A percentile compares a stretch with the other conserved stretches of the same genome.
Evolutionary conservation across 2,888 invertebrate species (phyloP).

Genomic region (Stratiomys singularior): DNA sequence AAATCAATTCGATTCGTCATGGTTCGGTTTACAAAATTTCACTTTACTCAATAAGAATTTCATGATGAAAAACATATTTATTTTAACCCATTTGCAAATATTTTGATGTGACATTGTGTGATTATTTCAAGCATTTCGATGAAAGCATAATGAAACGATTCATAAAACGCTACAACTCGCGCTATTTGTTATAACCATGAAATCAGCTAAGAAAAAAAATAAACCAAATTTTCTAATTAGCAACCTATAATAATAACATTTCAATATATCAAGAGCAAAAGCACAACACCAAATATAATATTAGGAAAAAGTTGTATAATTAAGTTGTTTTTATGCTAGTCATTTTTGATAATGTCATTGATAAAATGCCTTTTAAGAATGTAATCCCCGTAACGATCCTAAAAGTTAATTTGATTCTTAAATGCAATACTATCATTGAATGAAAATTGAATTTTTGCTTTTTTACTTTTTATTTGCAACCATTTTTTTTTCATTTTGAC

Average conservation of each 20-base stretch:
- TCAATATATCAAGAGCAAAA: slow-evolving; percentile 38
- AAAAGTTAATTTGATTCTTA: background rate
- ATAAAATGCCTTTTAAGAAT: slow-evolving; percentile 32
- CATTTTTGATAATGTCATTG: slow-evolving; percentile 41
- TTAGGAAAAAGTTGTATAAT: slow-evolving; percentile 22
- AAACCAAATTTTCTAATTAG: slow-evolving; percentile 40
- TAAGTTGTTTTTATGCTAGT: slow-evolving; percentile 44
- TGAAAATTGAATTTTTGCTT: background rate
- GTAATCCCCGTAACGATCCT: background rate
- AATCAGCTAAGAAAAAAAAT: slow-evolving; percentile 2
- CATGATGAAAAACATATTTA: background rate
- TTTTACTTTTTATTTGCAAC: background rate
- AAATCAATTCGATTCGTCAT: slow-evolving; percentile 4
- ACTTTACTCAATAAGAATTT: background rate
- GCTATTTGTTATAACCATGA: slow-evolving; percentile 8
- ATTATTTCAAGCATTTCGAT: slow-evolving; percentile 9
- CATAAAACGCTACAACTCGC: slow-evolving; percentile 3
- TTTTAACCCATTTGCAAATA: background rate
- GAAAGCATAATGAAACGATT: slow-evolving; percentile 13
- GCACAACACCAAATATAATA: slow-evolving; percentile 46
- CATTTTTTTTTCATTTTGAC: slow-evolving; percentile 49
- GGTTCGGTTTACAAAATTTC: background rate
- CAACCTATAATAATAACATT: slow-evolving; percentile 15
- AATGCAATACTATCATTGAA: background rate
- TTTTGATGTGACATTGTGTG: background rate